Percentiles rank a stretch among this genome's conserved stretches.
Conservation (phyloP, 1,140 invertebrate species). For the Drosophila tsacasi region DNA sequence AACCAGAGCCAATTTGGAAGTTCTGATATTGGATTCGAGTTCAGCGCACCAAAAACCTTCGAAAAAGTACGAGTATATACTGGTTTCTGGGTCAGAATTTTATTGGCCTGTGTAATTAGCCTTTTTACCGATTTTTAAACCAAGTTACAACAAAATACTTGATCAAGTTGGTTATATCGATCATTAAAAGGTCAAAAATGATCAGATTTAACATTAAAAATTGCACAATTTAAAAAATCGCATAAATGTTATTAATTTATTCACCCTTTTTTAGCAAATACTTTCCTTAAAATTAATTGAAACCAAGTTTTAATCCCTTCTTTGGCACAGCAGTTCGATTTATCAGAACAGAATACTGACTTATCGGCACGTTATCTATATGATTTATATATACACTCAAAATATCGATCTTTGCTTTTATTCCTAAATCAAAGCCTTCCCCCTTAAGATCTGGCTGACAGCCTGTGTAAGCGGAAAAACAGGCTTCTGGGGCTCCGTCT, state of each 20-base stretch:
- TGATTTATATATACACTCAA: neutral
- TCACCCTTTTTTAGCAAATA: neutral
- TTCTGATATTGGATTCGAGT: too few species aligned
- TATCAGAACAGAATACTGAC: constrained; percentile 4
- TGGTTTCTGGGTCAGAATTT: too few species aligned
- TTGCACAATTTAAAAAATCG: neutral
- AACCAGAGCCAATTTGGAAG: too few species aligned
- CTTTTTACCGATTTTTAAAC: too few species aligned
- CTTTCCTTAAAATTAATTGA: neutral
- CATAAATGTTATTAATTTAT: neutral
- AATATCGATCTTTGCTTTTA: neutral
- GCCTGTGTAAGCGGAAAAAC: constrained; percentile 52
- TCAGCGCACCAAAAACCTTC: too few species aligned
- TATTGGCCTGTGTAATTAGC: too few species aligned
- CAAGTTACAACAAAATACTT: too few species aligned
- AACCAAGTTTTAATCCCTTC: neutral
- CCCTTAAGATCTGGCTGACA: constrained; percentile 27
- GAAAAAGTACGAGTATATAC: too few species aligned
- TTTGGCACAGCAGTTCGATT: constrained; percentile 5
- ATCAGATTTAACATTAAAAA: neutral
- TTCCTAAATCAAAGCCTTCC: neutral
- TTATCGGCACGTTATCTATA: neutral
- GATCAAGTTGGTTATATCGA: too few species aligned
- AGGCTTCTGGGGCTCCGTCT: constrained; percentile 1
- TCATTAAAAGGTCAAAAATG: too few species aligned